Conservation (phyloP, 2,113 vertebrate species). For the Cyrtonyx montezumae region DNA sequence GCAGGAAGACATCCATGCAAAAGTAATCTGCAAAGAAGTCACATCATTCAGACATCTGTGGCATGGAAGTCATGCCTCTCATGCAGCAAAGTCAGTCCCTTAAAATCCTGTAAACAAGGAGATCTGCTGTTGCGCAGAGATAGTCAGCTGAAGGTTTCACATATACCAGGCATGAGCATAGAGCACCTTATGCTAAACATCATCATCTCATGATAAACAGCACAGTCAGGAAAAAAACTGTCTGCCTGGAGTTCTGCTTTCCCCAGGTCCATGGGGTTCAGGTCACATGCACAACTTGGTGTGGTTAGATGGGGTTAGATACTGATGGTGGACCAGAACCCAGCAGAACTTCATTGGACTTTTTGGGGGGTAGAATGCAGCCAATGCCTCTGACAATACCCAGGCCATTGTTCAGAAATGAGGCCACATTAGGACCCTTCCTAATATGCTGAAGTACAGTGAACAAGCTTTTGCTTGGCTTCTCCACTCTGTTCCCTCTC, state of each 20-base stretch:
- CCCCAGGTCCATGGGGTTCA: background rate
- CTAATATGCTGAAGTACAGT: background rate
- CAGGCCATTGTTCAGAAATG: background rate
- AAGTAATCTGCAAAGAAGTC: background rate
- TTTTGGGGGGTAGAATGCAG: background rate
- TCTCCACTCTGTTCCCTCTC: background rate
- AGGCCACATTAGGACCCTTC: background rate
- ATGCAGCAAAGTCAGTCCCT: background rate
- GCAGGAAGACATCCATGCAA: background rate
- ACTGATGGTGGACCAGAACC: background rate
- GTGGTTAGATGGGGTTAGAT: background rate
- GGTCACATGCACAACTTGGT: background rate
- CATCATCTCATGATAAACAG: background rate
- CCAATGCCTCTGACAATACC: background rate
- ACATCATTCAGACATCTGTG: rapidly evolving
- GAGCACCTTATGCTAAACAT: too few species aligned
- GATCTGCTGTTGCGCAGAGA: background rate
- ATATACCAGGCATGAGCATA: rapidly evolving
- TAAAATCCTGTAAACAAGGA: background rate
- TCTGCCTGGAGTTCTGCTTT: background rate
- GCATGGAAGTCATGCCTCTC: background rate
- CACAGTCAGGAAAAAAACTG: background rate
- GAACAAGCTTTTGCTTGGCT: background rate
- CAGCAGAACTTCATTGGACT: background rate
- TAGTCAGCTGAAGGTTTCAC: background rate